Base-by-base conservation (phyloP, 2,888 invertebrate genomes). In the Hermaeophaga mercurialis region DNA sequence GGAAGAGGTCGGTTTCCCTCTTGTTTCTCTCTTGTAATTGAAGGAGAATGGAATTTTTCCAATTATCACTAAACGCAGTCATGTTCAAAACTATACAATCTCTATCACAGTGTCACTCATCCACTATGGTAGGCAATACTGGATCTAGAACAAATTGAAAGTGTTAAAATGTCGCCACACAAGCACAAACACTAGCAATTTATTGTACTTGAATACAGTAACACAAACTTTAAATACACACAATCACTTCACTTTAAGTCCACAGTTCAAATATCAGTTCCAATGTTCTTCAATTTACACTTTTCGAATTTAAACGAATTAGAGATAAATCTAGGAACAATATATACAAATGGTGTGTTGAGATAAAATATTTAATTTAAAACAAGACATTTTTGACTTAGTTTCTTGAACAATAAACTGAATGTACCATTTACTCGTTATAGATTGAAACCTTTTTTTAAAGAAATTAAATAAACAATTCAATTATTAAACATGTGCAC, bases 21-120 rank as follows among this genome's bases (percentile, higher is more conserved):
- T 84, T 87, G 77, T 93, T 91, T 71, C 93, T 82, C 59, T 84
- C 82, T 58, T 87, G 86, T 59, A 94, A 75, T 72, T 88, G 86
- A 68, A 79, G 80, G 67, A 91, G 80, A 71, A 93, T 84, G 70
- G 80, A 81, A 68, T 83, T 84, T 73, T 89, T 86, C 90, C 91
- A 92, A 45, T 47, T 50, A 31, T 55, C 54, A 41, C 46, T 12
- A 12, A 50, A 44, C 26, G 44, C 26, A 44, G 56, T 55, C 58
- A 58, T 58, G 39, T 49, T 53, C 17, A 19, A 50, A 31, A 18
- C 1, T 12, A 11, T 11, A 46, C 33, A 12, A 24, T 19, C 3
- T 38, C 14, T 18, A 43, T 41, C 56, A 54, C 59, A 50, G 48
- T 49, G 34, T 54, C 38, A 53, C 56, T 55, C 60, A 48, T 53